Base-by-base conservation (phyloP, 2,113 vertebrate species). In the Marmota monax region DNA sequence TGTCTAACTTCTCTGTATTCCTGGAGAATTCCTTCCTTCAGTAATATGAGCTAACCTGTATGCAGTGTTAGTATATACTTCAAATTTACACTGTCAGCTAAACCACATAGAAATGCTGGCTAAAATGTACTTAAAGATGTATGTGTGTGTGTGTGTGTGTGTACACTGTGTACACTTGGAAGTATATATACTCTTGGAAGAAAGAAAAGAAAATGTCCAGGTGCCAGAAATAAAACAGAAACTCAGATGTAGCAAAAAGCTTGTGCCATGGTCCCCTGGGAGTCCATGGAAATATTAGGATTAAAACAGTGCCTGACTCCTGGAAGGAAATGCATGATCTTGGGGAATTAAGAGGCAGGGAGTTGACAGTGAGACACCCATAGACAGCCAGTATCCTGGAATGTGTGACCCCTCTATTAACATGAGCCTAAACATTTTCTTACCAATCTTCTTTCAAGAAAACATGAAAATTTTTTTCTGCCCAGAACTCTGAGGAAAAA, bases 381-480 rank as follows among this genome's bases (percentile, higher is more conserved):
- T 16, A 80, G 20, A 14, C 1, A 34, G 7, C 4, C 34, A 39
- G 10, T 34, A 25, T 1, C 25, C 25, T 72, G 22, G 22, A 74
- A 42, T 37, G 45, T 27, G 6, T 61, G 27, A 67, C 34, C 0
- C 11, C 23, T 39, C n/a, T 27, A 22, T 63, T 29, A 84, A 70
- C 2, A 70, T 5, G 32, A 56, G 9, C 22, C 45, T 74, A 42
- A 9, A 92, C 70, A 74, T 7, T 29, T 34, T 88, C 72, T 88
- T 69, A 45, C 7, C n/a, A 32, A 79, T 39, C 27, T 77, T 72
- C 65, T 12, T 89, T 48, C 67, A 80, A 39, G 29, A 34, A 80
- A 92, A 63, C 39, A 63, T 22, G 34, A 80, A 92, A 89, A 94
- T n/a, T 42, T 94, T 92, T 42, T 94, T 92, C 51, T 94, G 48